Base-by-base conservation (phyloP, 2,113 vertebrate genomes). In the Nestor notabilis region DNA sequence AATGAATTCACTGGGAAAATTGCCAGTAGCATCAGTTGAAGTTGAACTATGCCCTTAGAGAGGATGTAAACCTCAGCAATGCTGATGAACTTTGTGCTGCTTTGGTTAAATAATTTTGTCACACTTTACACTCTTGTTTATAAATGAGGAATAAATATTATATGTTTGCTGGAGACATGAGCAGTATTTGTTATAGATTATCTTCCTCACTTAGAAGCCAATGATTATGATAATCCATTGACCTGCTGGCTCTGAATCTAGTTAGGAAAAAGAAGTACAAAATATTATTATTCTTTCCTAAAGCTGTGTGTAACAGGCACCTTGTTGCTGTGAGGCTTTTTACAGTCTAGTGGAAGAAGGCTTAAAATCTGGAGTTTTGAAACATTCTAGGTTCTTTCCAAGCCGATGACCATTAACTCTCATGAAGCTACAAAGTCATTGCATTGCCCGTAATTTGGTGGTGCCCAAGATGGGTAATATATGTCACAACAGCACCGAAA, bases 51-150 rank as follows among this genome's bases (percentile, higher is more conserved):
- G 60, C 50, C 58, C 68, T 72, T 82, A 69, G 69, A 95, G 85
- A 84, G 80, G 83, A 91, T 47, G 49, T 95, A 93, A 93, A 75
- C 61, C 65, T 76, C 74, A 91, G 77, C 77, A 69, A 9, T 72
- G 77, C 72, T 84, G 89, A 91, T 92, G 74, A 96, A 90, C 94
- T 92, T 94, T 66, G 37, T 87, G 49, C 58, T 94, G 66, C 53
- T 95, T 95, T 84, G 70, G 83, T 87, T 83, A 83, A 93, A 87
- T 95, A 94, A 72, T 87, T 92, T 93, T 87, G 46, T 96, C 78
- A 55, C 85, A 39, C 47, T 89, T 91, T 27, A 55, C 90, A 39
- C 53, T 69, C 29, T 50, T 58, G 52, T 95, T 95, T 94, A 58
- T 95, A 85, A 87, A 74, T 58, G 70, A 92, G 58, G 37, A 89